These are phyloP conservation scores for Phengaris arion DNA, from an alignment of 2,888 invertebrate genomes.

Conservation along the genomic window DNA sequence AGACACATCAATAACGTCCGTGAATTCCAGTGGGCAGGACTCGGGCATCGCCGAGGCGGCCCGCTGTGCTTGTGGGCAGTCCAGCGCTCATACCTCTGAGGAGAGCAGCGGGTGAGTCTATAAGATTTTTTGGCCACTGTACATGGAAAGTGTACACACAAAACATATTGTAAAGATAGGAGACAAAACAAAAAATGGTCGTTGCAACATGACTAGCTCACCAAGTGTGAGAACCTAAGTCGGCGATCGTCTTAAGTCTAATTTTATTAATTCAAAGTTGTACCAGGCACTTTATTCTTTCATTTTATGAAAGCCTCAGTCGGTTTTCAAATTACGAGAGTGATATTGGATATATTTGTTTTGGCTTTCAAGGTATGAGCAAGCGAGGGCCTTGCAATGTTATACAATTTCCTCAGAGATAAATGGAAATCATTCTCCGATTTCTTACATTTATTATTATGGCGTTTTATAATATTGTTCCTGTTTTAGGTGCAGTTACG, in stretches of 20 bases:
- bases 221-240: no score
- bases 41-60: constrained; percentile 83
- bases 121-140: neutral
- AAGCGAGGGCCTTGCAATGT: neutral
- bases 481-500: constrained; percentile 84
- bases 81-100: constrained; percentile 82
- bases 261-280: neutral
- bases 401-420: neutral
- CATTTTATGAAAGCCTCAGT: neutral
- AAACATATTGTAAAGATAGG: neutral
- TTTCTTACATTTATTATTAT: neutral
- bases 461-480: neutral
- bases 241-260: neutral
- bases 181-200: no score
- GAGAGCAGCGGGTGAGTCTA: constrained; percentile 83
- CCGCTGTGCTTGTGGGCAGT: constrained; percentile 83
- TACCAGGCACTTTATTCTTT: neutral
- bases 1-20: constrained; percentile 88
- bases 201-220: no score
- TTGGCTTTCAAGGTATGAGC: neutral
- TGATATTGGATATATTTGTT: constrained; percentile 9
- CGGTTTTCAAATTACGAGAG: constrained; percentile 1
- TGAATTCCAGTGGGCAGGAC: constrained; percentile 90
- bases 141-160: neutral
- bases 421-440: neutral